Conservation (phyloP, 2,888 invertebrate genomes). For the Drosophila paracracens region DNA sequence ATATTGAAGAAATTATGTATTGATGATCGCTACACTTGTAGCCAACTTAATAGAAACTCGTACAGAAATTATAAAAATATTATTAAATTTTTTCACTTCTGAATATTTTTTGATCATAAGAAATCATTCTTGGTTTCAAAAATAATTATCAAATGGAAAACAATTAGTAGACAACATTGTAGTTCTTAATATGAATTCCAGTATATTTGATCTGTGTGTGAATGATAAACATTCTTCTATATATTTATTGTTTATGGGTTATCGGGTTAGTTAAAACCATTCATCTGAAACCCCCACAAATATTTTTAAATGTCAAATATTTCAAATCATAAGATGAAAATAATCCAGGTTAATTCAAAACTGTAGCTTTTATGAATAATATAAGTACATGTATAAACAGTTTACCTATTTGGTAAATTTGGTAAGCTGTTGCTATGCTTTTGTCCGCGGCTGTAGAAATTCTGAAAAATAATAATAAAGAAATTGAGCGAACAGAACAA, state of each 20-base stretch:
- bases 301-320: not conserved
- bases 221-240: not conserved
- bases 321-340: not conserved
- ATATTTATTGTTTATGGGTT: not conserved
- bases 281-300: not conserved
- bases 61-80: not conserved
- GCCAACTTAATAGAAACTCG: conserved; percentile 21
- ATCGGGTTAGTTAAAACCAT: not conserved
- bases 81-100: not conserved
- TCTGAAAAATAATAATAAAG: conserved; percentile 69
- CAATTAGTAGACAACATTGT: not conserved
- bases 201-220: not conserved
- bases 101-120: not conserved
- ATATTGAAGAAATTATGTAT: conserved; percentile 76
- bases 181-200: not conserved
- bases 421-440: conserved; percentile 14
- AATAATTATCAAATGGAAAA: not conserved
- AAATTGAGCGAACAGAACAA: conserved; percentile 63
- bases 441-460: conserved; percentile 42
- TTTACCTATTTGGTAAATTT: not conserved
- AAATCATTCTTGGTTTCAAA: not conserved
- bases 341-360: not conserved
- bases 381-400: not conserved
- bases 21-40: conserved; percentile 59
- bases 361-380: too few species aligned